A percentile compares a stretch with the other conserved stretches of the same genome.
phyloP scores from a whole-genome alignment of 2,888 invertebrate species.

The Pyrrhosoma nymphula region DNA sequence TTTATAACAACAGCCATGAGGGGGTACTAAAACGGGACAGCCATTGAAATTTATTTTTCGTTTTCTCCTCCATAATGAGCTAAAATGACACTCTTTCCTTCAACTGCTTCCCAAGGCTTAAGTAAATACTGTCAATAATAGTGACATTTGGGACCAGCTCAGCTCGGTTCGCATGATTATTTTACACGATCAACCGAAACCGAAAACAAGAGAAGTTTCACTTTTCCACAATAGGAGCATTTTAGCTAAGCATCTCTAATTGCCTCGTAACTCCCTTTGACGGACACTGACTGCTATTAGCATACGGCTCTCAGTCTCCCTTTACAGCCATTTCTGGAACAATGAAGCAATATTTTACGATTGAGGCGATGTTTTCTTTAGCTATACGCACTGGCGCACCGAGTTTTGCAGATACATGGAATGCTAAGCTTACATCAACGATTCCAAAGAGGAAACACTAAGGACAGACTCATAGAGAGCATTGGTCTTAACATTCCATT shows the following conservation, averaged over 20 bases:
- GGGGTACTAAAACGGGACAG: no score
- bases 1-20: no score
- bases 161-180: no score
- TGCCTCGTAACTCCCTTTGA: background rate
- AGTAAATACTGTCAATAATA: no score
- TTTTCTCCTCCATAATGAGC: no score
- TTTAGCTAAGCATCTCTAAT: background rate
- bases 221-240: background rate
- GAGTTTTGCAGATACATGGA: background rate
- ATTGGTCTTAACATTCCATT: background rate
- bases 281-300: background rate
- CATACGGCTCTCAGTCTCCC: background rate
- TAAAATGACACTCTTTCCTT: no score
- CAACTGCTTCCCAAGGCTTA: no score
- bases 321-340: background rate
- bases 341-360: background rate
- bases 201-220: background rate
- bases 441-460: background rate
- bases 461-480: background rate
- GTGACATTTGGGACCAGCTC: no score
- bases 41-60: no score
- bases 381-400: background rate
- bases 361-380: background rate
- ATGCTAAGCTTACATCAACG: background rate
- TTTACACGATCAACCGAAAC: background rate